Evolutionary conservation across 2,797 vertebrate genomes (phyloP).

Genomic region (Enoplosus armatus): DNA sequence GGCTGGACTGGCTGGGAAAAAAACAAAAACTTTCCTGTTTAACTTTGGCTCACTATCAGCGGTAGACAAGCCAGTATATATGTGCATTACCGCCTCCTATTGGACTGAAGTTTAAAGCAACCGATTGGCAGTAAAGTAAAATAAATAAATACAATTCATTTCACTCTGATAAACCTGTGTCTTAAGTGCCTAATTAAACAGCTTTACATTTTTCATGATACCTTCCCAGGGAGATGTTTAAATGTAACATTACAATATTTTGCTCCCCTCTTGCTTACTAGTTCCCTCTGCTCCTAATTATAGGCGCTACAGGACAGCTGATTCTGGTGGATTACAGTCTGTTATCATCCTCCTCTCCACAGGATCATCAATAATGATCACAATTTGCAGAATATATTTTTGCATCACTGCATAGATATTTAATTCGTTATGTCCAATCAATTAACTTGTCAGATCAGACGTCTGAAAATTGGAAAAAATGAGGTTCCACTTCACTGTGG

Average conservation of each 20-base stretch:
- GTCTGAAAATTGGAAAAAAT: slow-evolving; percentile 58
- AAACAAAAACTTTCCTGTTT: not conserved
- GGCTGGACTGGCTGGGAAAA: no score
- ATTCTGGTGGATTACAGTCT: slow-evolving; percentile 33
- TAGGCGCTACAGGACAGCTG: slow-evolving; percentile 11
- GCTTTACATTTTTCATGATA: not conserved
- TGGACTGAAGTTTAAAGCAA: not conserved
- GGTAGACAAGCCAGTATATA: not conserved
- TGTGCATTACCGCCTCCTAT: not conserved
- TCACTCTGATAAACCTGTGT: not conserved
- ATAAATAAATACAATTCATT: not conserved
- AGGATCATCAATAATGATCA: slow-evolving; percentile 62
- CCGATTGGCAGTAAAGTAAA: not conserved
- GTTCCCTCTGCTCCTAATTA: slow-evolving; percentile 34
- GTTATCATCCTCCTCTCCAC: slow-evolving; percentile 10
- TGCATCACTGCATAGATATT: slow-evolving; percentile 57
- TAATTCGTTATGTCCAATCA: slow-evolving; percentile 71
- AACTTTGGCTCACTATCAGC: not conserved
- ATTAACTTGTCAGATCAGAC: slow-evolving; percentile 72
- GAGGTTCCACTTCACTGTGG: slow-evolving; percentile 46
- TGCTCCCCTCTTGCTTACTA: not conserved
- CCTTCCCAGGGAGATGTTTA: not conserved
- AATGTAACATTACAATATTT: slow-evolving; percentile 1
- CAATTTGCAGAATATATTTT: slow-evolving; percentile 52
- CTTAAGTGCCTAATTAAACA: not conserved